Base-by-base conservation (phyloP, 2,797 vertebrate species). In the Coilia nasus region DNA sequence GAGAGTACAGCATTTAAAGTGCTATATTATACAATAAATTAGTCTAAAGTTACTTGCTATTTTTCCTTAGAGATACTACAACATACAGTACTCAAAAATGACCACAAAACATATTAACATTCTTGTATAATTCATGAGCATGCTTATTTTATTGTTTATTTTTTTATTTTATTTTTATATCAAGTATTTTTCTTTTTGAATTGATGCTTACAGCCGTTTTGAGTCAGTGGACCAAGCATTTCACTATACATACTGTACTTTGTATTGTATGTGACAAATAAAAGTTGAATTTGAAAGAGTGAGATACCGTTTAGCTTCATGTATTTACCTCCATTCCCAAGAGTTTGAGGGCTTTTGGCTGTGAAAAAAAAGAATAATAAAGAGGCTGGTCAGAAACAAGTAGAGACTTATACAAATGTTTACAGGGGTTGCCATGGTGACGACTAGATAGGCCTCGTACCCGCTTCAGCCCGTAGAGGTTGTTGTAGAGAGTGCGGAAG, bases 331-430 rank as follows among this genome's bases (percentile, higher is more conserved):
- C 98, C 98, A 99, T 99, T 87, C 98, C 98, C 44, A 99, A 95
- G 85, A 99, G 96, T 91, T 99, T 99, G 83, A 99, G 95, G 85
- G 98, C 98, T 94, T 99, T 99, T 46, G 98, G 98, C 98, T 99
- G 92, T 46, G 89, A 92, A 87, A 82, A 86, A 80, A 44, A 85
- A 11, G 12, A 71, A 35, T 41, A 44, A 78, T 17, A 83, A 71
- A 62, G 2, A 62, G 62, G 78, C 2, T 9, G 57, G 78, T 91
- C 83, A 87, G 50, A 78, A 35, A 84, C 71, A 67, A 85, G 67
- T 86, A 54, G 3, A 54, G 9, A 54, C 50, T 3, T 41, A 41
- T 41, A 41, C 35, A 47, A 10, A 4, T 47, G 2, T 14, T 14
- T 7, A 54, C 9, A 54, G 50, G 7, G 50, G 14, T 54, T 3